Percentiles rank a stretch among this genome's conserved stretches.
Conservation (phyloP, 2,888 invertebrate genomes). For the Psococerastis gibbosa region DNA sequence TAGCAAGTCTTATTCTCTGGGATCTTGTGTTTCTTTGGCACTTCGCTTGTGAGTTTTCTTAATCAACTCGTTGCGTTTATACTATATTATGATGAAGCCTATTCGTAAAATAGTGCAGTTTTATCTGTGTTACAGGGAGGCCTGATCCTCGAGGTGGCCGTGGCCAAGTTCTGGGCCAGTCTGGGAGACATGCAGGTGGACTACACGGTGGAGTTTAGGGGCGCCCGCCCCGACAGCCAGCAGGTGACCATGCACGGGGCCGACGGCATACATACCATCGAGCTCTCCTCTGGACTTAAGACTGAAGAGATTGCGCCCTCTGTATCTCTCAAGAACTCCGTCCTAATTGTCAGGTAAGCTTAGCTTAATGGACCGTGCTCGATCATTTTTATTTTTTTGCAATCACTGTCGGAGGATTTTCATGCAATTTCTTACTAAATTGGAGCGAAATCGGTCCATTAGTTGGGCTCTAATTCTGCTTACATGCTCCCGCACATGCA, state of each 20-base stretch:
- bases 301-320: constrained; percentile 62
- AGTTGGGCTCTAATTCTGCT: no score
- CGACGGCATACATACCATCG: constrained; percentile 52
- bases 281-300: constrained; percentile 44
- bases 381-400: no score
- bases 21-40: no score
- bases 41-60: no score
- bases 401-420: no score
- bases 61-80: neutral
- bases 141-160: constrained; percentile 64
- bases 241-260: constrained; percentile 51
- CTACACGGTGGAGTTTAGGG: constrained; percentile 65
- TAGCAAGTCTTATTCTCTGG: no score
- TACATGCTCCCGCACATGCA: no score
- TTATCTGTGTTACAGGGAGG: constrained; percentile 34
- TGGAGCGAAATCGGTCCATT: no score
- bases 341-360: constrained; percentile 43
- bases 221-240: constrained; percentile 47
- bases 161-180: constrained; percentile 93
- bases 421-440: no score
- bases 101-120: neutral
- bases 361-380: no score
- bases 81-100: no score
- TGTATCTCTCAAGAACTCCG: constrained; percentile 52
- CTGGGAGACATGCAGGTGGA: constrained; percentile 54